phyloP scores from a whole-genome alignment of 2,888 invertebrate species.

The Acleris cristana region DNA sequence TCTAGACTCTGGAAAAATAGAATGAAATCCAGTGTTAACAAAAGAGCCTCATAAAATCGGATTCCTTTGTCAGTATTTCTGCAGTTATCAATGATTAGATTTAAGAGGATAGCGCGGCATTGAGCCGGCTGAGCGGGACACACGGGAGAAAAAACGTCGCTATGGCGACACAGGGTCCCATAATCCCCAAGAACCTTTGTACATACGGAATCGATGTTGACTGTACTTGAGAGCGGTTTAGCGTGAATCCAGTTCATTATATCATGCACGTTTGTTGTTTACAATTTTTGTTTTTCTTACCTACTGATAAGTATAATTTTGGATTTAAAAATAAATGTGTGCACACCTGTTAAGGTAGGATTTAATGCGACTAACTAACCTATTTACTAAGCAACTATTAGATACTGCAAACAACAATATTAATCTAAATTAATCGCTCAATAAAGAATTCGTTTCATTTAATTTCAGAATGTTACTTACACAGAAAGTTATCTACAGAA shows the following conservation, averaged over 20 bases:
- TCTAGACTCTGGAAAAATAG: background rate
- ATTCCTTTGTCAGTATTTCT: conserved; percentile 39
- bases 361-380: too few relatives aligned
- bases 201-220: conserved; percentile 64
- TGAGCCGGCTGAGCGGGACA: conserved; percentile 72
- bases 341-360: too few relatives aligned
- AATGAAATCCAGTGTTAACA: conserved; percentile 21
- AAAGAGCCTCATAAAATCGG: conserved; percentile 19
- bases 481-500: too few relatives aligned
- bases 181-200: conserved; percentile 80
- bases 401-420: too few relatives aligned
- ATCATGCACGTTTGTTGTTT: too few relatives aligned
- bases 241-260: conserved; percentile 48
- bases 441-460: too few relatives aligned
- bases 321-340: too few relatives aligned
- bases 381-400: too few relatives aligned
- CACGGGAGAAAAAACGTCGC: conserved; percentile 72
- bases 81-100: conserved; percentile 61
- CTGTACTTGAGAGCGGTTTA: conserved; percentile 64
- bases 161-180: conserved; percentile 71
- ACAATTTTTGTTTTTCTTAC: too few relatives aligned
- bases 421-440: too few relatives aligned
- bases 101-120: conserved; percentile 76
- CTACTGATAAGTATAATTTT: too few relatives aligned
- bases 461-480: too few relatives aligned